Evolutionary conservation across 2,888 invertebrate genomes (phyloP).

Genomic region (Troides helena): DNA sequence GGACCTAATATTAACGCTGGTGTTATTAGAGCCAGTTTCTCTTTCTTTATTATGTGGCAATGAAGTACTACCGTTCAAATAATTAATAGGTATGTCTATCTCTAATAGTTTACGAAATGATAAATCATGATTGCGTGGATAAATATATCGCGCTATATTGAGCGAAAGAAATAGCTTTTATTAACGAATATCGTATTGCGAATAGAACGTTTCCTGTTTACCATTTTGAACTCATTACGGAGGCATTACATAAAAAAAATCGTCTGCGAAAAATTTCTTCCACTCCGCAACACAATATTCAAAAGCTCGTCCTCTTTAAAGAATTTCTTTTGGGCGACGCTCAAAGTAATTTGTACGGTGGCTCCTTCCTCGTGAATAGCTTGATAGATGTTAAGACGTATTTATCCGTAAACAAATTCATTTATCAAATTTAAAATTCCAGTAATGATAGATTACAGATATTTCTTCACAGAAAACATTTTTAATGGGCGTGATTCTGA

Average conservation of each 20-base stretch:
- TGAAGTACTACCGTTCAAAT: too few species aligned
- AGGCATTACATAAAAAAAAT: not conserved
- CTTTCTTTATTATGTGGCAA: too few species aligned
- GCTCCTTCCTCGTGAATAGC: not conserved
- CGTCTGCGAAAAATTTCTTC: not conserved
- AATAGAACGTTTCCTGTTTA: too few species aligned
- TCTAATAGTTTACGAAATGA: too few species aligned
- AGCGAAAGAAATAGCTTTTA: not conserved
- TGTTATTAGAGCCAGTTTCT: too few species aligned
- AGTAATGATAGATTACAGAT: not conserved
- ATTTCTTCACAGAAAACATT: not conserved
- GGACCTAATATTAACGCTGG: too few species aligned
- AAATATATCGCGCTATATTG: too few species aligned
- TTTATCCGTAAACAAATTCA: constrained; percentile 5
- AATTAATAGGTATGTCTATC: too few species aligned
- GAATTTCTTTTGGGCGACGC: not conserved
- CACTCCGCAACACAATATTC: constrained; percentile 3
- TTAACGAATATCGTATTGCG: not conserved
- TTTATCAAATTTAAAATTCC: not conserved
- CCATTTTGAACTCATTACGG: not conserved
- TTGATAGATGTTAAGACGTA: not conserved
- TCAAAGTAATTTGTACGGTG: not conserved
- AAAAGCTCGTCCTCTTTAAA: not conserved
- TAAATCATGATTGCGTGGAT: too few species aligned
- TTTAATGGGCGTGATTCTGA: not conserved